Base-by-base conservation (phyloP, 2,113 vertebrate species). In the Ondatra zibethicus region DNA sequence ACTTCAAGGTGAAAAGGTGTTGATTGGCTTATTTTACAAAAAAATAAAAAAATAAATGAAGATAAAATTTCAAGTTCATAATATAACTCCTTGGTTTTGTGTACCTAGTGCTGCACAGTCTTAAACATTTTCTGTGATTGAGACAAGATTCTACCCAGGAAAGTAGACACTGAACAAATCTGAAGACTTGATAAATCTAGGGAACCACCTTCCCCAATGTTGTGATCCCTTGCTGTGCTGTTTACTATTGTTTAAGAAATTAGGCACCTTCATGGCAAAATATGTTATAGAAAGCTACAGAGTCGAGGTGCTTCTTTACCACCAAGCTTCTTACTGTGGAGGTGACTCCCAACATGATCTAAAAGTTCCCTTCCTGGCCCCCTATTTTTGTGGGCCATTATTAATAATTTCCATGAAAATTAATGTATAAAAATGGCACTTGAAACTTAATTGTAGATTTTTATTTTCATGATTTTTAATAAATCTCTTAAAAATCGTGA, bases 1-100 rank as follows among this genome's bases (percentile, higher is more conserved):
- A 86, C 39, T 94, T 89, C 87, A 84, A 92, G 84, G n/a, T 93
- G 52, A 95, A 94, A 95, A 61, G 33, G 13, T n/a, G 61, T 58
- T 84, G 0, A 3, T 12, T 47, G 50, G 58, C 72, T 95, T 58
- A 14, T 63, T 93, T 92, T 89, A 89, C 27, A 91, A 50, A 63
- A 73, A 93, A 91, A 50, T 29, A 16, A 25, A 50, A 31, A 7
- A 2, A 31, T 14, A 76, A 14, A 76, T 12, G 50, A 2, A 21
- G 55, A 58, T 13, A 91, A 93, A 29, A 12, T 45, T 86, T 63
- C 17, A 75, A 92, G 72, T 55, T 86, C 66, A 63, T 89, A 61
- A 52, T 47, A 66, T 17, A 65, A 61, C 42, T 52, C 93, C 73
- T 88, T 58, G 66, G 36, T 77, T 88, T 23, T 21, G 10, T 33